Conservation (phyloP, 1,140 invertebrate species). For the Orussus abietinus region DNA sequence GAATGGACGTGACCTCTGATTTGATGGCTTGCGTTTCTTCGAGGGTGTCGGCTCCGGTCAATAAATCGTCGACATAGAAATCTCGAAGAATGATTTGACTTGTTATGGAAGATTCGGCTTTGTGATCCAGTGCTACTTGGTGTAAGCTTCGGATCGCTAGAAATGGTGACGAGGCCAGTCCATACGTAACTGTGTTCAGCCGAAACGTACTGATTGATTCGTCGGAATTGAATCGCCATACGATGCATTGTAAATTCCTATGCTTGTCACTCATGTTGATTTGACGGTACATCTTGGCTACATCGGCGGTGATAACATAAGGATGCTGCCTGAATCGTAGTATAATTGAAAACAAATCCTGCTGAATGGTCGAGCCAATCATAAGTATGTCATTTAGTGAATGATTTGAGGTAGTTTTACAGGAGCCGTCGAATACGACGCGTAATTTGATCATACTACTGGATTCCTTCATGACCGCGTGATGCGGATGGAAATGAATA, state of each 20-base stretch:
- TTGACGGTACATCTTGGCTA: constrained; percentile 44
- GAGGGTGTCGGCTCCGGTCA: constrained; percentile 33
- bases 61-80: constrained; percentile 51
- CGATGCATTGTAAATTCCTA: constrained; percentile 30
- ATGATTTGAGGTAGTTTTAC: constrained; percentile 6
- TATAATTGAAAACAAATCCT: not conserved
- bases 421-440: constrained; percentile 26
- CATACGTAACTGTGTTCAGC: constrained; percentile 35
- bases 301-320: constrained; percentile 35
- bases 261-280: constrained; percentile 28
- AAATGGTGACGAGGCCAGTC: constrained; percentile 35
- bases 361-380: constrained; percentile 11
- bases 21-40: constrained; percentile 15
- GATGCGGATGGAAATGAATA: constrained; percentile 31
- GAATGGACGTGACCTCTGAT: constrained; percentile 17
- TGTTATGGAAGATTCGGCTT: constrained; percentile 23
- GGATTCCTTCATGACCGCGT: constrained; percentile 20
- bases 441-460: constrained; percentile 22
- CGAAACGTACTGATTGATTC: constrained; percentile 16
- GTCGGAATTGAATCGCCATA: not conserved
- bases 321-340: constrained; percentile 25
- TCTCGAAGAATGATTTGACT: constrained; percentile 28
- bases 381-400: constrained; percentile 28
- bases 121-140: constrained; percentile 22
- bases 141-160: constrained; percentile 33